Evolutionary conservation across 1,140 invertebrate genomes (phyloP), one percentile per base, ranked within the genome.

Genomic region (Eulimnadia texana): DNA sequence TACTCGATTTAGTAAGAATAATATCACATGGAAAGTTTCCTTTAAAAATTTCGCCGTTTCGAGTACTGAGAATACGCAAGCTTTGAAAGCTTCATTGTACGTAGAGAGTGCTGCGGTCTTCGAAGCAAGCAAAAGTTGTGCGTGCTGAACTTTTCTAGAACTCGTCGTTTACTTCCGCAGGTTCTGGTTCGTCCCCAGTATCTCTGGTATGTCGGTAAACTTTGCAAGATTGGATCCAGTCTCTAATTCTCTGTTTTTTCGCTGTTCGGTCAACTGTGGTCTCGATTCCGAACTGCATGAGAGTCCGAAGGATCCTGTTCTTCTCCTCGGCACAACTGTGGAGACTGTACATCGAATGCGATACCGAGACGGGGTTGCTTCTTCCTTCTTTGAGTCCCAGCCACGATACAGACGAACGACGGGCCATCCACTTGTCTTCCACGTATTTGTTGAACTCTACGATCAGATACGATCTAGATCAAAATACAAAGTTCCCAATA

Each of bases 291-390:
- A 86, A 86, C 60, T 86, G 81, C 2, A 84, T 83, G 55, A 91
- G 74, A 13, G 86, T 83, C 68, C 80, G 81, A 0, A 91, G 73
- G 28, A 91, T 72, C 67, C 85, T 83, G 70, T 89, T 86, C 70
- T 92, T 92, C 68, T 92, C 88, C 69, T 88, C 86, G 0, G 82
- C 78, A 63, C 85, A 88, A 71, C 86, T 90, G 70, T 90, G 88
- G 68, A 85, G 89, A 71, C 86, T 90, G 74, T 90, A 89, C 84
- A 90, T 88, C n/a, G 88, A 90, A 13, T 88, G 86, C 68, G 87
- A 70, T 22, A 70, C 68, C 16, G 68, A 67, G 6, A 42, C 33
- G 33, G n/a, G n/a, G n/a, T 16, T 42, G 33, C 6, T 16, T 42
- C 16, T 42, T 42, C 33, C 33, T 16, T 42, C 33, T 16, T 16